Percentiles rank a stretch among this genome's conserved stretches.
These are phyloP conservation scores for Liolophura sinensis DNA, from an alignment of 1,140 invertebrate species.

Conservation along the genomic window DNA sequence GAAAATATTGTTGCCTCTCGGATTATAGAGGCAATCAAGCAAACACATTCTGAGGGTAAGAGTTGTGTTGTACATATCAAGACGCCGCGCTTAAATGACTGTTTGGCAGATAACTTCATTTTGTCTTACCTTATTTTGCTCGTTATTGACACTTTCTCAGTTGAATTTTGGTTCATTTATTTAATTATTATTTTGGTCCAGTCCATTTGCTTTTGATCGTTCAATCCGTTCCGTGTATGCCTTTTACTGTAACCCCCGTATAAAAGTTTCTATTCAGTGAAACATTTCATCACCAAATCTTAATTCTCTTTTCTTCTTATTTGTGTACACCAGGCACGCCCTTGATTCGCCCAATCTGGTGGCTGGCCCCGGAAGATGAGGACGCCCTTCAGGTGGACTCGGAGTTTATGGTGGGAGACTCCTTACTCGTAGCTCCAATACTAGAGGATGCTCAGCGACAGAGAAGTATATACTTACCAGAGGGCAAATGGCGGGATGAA, in stretches of 20 bases:
- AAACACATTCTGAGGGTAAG: constrained; percentile 74
- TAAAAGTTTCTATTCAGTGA: background rate
- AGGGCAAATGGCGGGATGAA: constrained; percentile 34
- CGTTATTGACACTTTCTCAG: background rate
- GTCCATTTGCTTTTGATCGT: background rate
- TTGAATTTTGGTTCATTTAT: too few species aligned
- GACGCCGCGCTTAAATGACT: background rate
- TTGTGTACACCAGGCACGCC: constrained; percentile 33
- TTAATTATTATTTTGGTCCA: too few species aligned
- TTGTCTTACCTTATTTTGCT: background rate
- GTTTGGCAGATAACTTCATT: background rate
- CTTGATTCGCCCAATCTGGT: constrained; percentile 85
- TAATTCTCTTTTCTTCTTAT: constrained; percentile 1
- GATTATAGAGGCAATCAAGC: constrained; percentile 64
- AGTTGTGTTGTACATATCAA: background rate
- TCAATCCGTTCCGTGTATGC: background rate
- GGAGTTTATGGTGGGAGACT: constrained; percentile 81
- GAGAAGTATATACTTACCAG: constrained; percentile 71
- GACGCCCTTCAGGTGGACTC: constrained; percentile 78
- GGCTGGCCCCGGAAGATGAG: constrained; percentile 80
- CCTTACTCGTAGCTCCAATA: constrained; percentile 82
- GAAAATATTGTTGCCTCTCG: constrained; percentile 65
- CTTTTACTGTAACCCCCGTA: background rate
- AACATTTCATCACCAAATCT: background rate
- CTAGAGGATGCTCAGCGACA: constrained; percentile 67